Base-by-base conservation (phyloP, 2,113 vertebrate species). In the Strix uralensis region DNA sequence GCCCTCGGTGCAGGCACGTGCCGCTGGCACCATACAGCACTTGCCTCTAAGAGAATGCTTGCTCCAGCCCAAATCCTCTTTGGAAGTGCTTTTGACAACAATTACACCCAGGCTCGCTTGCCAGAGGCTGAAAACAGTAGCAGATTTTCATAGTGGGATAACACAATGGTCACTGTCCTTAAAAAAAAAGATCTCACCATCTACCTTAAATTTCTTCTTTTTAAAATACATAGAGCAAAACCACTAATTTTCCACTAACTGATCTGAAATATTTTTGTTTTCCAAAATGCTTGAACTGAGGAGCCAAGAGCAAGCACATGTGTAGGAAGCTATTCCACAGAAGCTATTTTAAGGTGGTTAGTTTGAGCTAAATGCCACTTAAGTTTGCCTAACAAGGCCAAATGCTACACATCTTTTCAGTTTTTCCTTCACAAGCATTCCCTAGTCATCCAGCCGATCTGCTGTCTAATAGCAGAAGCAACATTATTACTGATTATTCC, bases 1-100 rank as follows among this genome's bases (percentile, higher is more conserved):
- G 40, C 40, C 9, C 38, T 14, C 2, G 1, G 25, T 20, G 26
- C 63, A 59, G 63, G 69, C 58, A 23, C 9, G 0, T 17, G 9
- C 20, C 47, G 1, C 25, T 6, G 51, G 52, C 57, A 89, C 44
- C 59, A 69, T 6, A 8, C 23, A 13, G n/a, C 36, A 16, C 7
- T 25, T 32, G 47, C 58, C 38, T 61, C 23, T 8, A 9, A 18
- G 27, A 38, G 22, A 72, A 40, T 6, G 16, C 49, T 19, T 25
- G 3, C 52, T 40, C 36, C 67, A 22, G 52, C 14, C 9, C 62
- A 12, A 61, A 17, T 16, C 52, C 14, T 34, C 46, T 57, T 8
- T 46, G 32, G 9, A 40, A 63, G 4, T 34, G 22, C 17, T 70
- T 69, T 20, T 38, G 47, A 26, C 27, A 59, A 27, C 58, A 77